phyloP scores from a whole-genome alignment of 1,140 invertebrate species.

The Cyclina sinensis region DNA sequence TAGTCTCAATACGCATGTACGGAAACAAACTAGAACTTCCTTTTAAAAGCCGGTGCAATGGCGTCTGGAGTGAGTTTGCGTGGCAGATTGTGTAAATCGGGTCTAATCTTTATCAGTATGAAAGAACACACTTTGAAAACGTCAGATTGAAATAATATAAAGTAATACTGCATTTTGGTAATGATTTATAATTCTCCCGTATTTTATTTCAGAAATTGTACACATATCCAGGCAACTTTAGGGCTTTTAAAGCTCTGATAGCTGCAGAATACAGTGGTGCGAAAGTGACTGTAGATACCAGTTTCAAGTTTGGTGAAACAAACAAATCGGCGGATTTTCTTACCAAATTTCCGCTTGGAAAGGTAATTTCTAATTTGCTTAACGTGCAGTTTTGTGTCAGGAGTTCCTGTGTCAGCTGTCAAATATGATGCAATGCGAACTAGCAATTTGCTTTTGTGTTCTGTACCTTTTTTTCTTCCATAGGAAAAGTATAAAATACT shows the following conservation, averaged over 20 bases:
- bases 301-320: conserved; percentile 97
- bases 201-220: conserved; percentile 94
- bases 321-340: conserved; percentile 95
- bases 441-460: no score
- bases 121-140: neutral
- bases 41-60: conserved; percentile 85
- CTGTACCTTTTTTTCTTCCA: no score
- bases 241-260: conserved; percentile 95
- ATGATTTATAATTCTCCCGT: neutral
- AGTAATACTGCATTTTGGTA: no score
- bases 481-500: no score
- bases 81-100: conserved; percentile 37
- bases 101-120: neutral
- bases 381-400: no score
- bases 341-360: conserved; percentile 97
- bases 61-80: conserved; percentile 88
- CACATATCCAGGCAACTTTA: conserved; percentile 98
- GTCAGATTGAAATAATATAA: neutral
- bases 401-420: no score
- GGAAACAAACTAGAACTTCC: conserved; percentile 77
- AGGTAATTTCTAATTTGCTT: no score
- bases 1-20: conserved; percentile 66
- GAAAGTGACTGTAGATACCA: conserved; percentile 92
- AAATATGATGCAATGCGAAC: no score
- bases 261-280: conserved; percentile 97